Evolutionary conservation across 2,113 vertebrate genomes (phyloP).

Genomic region (Psittacula cyanocephala): DNA sequence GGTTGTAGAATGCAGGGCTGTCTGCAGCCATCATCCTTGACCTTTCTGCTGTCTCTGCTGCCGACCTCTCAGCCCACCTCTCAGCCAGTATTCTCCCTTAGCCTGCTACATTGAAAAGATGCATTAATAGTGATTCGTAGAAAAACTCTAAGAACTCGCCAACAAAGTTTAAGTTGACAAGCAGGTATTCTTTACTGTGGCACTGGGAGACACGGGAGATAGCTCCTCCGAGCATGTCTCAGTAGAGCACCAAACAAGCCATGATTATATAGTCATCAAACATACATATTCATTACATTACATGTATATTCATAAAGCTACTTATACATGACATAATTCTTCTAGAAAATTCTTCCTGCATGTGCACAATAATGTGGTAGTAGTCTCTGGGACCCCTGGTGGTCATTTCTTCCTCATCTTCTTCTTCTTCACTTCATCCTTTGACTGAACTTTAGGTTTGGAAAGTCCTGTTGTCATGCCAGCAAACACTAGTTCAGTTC

Average conservation of each 20-base stretch:
- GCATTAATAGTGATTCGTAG: not conserved
- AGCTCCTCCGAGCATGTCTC: not conserved
- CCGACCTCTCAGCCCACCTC: not conserved
- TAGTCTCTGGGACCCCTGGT: not conserved
- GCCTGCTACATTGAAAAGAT: not conserved
- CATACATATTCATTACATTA: not conserved
- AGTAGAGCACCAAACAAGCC: not conserved
- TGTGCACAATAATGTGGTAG: not conserved
- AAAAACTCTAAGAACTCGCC: not conserved
- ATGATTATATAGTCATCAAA: not conserved
- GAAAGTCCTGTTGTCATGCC: not conserved
- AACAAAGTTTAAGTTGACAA: not conserved
- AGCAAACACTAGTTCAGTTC: not conserved
- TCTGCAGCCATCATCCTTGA: not conserved
- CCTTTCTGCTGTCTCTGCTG: not conserved
- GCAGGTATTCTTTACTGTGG: not conserved
- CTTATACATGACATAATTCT: not conserved
- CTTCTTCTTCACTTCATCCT: not conserved
- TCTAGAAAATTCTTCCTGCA: not conserved
- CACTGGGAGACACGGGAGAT: rapidly evolving
- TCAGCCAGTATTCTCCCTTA: not conserved
- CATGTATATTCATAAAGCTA: not conserved
- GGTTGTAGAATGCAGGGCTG: not conserved
- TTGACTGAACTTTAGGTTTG: not conserved
- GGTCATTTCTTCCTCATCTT: not conserved